Conservation (phyloP, 1,140 invertebrate genomes). For the Drosophila nasuta region DNA sequence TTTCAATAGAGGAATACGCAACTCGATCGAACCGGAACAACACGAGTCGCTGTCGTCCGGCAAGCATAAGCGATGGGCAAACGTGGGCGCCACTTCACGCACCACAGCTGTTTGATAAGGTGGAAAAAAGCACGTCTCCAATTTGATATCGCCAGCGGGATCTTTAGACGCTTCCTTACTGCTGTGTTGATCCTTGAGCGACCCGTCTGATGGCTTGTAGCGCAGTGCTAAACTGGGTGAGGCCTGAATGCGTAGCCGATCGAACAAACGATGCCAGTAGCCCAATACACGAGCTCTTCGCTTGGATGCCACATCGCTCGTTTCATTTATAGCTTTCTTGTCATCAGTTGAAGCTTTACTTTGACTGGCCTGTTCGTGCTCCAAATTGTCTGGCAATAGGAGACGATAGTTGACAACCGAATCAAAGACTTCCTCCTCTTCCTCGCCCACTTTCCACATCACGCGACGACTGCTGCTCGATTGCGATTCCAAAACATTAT, state of each 20-base stretch:
- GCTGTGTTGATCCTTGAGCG: constrained; percentile 52
- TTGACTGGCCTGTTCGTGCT: constrained; percentile 5
- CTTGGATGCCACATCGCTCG: constrained; percentile 13
- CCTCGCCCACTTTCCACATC: constrained; percentile 60
- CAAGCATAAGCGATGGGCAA: constrained; percentile 47
- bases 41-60: constrained; percentile 59
- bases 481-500: constrained; percentile 37
- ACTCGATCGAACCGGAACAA: constrained; percentile 37
- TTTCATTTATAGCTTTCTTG: background rate
- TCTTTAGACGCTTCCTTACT: constrained; percentile 42
- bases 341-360: constrained; percentile 1
- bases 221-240: constrained; percentile 50
- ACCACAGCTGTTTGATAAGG: constrained; percentile 66
- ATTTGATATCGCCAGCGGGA: constrained; percentile 30
- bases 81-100: constrained; percentile 59
- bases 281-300: constrained; percentile 20
- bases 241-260: constrained; percentile 17
- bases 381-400: background rate
- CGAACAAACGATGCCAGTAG: constrained; percentile 50
- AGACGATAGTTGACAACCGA: constrained; percentile 63
- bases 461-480: constrained; percentile 65
- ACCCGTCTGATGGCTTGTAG: constrained; percentile 67
- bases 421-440: constrained; percentile 60
- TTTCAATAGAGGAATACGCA: constrained; percentile 40
- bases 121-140: constrained; percentile 63